phyloP scores from a whole-genome alignment of 2,113 vertebrate species.

The Rhodinocichla rosea region DNA sequence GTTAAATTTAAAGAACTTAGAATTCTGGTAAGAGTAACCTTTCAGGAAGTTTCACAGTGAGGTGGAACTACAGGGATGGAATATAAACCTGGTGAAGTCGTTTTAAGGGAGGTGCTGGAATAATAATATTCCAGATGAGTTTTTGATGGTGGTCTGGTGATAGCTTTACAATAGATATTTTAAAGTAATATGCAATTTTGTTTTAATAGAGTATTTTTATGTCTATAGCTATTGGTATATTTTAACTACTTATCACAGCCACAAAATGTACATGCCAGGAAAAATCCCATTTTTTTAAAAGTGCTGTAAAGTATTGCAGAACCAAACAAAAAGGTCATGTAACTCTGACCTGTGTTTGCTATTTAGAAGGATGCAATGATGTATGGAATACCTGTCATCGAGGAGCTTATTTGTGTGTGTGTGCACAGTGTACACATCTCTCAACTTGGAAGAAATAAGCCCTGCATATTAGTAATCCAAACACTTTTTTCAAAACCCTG shows the following conservation, averaged over 20 bases:
- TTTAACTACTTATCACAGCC: not conserved
- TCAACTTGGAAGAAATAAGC: not conserved
- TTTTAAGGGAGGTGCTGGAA: not conserved
- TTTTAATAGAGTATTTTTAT: not conserved
- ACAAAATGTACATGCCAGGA: not conserved
- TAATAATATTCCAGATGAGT: not conserved
- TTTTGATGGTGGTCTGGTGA: not conserved
- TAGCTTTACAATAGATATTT: not conserved
- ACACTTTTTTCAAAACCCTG: not conserved
- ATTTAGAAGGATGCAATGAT: fast-evolving
- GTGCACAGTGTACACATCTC: not conserved
- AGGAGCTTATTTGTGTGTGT: not conserved
- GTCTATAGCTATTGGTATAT: not conserved
- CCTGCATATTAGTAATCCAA: not conserved
- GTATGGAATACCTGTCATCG: not conserved
- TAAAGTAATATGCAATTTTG: not conserved
- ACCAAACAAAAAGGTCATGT: not conserved
- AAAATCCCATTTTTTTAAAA: not conserved
- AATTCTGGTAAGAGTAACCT: not conserved
- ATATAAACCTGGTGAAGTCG: not conserved
- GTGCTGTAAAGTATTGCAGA: not conserved
- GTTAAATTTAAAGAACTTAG: not conserved
- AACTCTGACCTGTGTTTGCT: not conserved
- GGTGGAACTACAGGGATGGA: not conserved
- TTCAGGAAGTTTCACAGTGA: not conserved